These are phyloP conservation scores for Neuroterus valhalla DNA, from an alignment of 1,140 invertebrate species.

Conservation along the genomic window DNA sequence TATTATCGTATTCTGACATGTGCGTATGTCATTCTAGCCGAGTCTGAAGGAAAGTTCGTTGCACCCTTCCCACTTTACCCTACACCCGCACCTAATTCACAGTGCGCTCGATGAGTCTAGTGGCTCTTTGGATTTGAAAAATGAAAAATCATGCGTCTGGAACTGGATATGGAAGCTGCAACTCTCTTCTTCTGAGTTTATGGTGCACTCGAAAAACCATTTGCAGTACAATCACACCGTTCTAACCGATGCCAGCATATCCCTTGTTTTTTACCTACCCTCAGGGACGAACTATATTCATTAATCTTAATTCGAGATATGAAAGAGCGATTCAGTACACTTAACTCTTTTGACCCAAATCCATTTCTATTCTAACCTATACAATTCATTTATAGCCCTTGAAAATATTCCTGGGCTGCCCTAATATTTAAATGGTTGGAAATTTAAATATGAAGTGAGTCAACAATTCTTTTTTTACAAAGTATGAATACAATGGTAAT, in stretches of 20 bases:
- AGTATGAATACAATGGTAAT: no score
- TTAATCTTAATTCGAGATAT: constrained; percentile 22
- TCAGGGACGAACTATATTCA: constrained; percentile 21
- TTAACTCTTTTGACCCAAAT: constrained; percentile 14
- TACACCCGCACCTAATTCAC: constrained; percentile 50
- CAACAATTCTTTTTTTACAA: no score
- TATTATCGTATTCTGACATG: background rate
- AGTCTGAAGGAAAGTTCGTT: constrained; percentile 46
- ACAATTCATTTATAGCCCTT: background rate
- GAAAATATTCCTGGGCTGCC: background rate
- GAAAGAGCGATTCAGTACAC: background rate
- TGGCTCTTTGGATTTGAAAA: constrained; percentile 60
- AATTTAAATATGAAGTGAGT: background rate
- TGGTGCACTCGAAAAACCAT: constrained; percentile 26
- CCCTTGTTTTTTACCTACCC: background rate
- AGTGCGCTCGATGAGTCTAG: constrained; percentile 53
- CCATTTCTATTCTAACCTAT: background rate
- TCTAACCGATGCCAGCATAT: constrained; percentile 17
- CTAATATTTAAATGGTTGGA: background rate
- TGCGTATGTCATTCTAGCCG: background rate
- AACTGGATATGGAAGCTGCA: constrained; percentile 38
- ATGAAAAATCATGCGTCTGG: constrained; percentile 44
- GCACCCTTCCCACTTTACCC: constrained; percentile 56
- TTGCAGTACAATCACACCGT: constrained; percentile 4
- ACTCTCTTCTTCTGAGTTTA: constrained; percentile 8